A percentile compares a stretch with the other conserved stretches of the same genome.
These are phyloP conservation scores for Himalopsyche anomala DNA, from an alignment of 2,888 invertebrate genomes.

Conservation along the genomic window DNA sequence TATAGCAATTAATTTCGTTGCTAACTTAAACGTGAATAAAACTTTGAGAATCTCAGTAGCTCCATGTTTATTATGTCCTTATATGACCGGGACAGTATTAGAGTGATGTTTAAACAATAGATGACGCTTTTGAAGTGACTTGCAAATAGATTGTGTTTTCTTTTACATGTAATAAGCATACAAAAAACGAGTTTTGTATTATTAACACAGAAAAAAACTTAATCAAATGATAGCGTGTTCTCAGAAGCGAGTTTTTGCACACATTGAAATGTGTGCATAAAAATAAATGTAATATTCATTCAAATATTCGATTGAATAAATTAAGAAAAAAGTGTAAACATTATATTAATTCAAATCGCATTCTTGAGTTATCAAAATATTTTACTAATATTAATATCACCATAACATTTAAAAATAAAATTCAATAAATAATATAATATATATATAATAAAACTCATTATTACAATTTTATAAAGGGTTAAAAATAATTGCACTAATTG, in stretches of 20 bases:
- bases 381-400: too few species aligned
- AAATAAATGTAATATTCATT: background rate
- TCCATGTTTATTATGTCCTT: background rate
- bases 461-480: too few species aligned
- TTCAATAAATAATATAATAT: too few species aligned
- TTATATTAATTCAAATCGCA: too few species aligned
- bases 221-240: constrained; percentile 34
- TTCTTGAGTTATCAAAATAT: too few species aligned
- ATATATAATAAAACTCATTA: too few species aligned
- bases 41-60: background rate
- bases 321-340: too few species aligned
- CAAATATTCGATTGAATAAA: background rate
- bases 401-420: too few species aligned
- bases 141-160: background rate
- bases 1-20: too few species aligned
- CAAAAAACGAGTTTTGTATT: constrained; percentile 1
- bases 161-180: constrained; percentile 12
- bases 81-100: constrained; percentile 16
- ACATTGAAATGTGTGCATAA: background rate
- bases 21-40: background rate
- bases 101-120: constrained; percentile 29
- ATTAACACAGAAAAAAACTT: background rate
- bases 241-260: background rate
- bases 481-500: too few species aligned
- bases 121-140: constrained; percentile 10